Evolutionary conservation across 2,113 vertebrate species (phyloP).

Genomic region (Cololabis saira): DNA sequence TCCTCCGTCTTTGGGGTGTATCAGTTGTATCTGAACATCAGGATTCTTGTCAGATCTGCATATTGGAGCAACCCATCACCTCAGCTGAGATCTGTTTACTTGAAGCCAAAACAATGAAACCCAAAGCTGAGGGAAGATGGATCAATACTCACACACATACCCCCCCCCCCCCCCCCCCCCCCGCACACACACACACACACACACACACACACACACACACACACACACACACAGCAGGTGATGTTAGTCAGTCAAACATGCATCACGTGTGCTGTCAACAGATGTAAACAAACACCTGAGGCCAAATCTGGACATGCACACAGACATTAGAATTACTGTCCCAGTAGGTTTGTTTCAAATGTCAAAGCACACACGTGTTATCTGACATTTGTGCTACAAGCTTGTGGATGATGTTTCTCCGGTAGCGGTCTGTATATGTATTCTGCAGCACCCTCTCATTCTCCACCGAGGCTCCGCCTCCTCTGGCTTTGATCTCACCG

Average conservation of each 20-base stretch:
- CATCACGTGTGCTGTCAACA: background rate
- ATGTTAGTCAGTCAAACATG: background rate
- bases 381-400: background rate
- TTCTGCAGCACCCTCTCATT: background rate
- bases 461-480: background rate
- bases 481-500: constrained; percentile 32
- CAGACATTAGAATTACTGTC: constrained; percentile 33
- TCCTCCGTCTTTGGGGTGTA: background rate
- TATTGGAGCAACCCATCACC: background rate
- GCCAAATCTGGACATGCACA: background rate
- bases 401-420: constrained; percentile 35
- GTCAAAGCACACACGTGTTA: background rate
- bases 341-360: constrained; percentile 4
- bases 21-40: constrained; percentile 17
- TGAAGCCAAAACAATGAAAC: constrained; percentile 55
- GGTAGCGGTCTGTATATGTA: constrained; percentile 15
- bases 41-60: constrained; percentile 24
- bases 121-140: constrained; percentile 16
- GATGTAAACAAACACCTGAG: too few relatives aligned
- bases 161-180: too few relatives aligned
- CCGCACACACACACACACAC: too few relatives aligned
- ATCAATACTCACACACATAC: too few relatives aligned
- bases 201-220: too few relatives aligned
- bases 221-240: background rate
- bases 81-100: constrained; percentile 21